Evolutionary conservation across 1,140 invertebrate genomes (phyloP), one percentile per base, ranked within the genome.

Genomic region (Aphaenogaster rudis): DNA sequence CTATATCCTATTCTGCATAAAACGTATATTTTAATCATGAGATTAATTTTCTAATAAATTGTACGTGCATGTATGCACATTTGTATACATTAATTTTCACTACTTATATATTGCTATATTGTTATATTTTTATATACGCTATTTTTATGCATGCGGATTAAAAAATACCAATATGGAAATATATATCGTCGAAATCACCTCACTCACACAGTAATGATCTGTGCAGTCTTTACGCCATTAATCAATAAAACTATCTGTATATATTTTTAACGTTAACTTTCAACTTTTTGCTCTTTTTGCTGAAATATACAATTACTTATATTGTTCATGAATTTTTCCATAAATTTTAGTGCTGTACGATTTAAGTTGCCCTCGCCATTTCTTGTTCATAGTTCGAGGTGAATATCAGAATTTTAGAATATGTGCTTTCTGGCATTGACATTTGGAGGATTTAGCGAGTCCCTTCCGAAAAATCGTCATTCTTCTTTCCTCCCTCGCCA

Each of bases 21-120:
- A 61, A 76, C 28, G 13, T 48, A 36, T 84, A 36, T 84, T 69
- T 84, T 84, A 61, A 81, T 57, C 33, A 48, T 13, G 3, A 50
- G 45, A 84, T 50, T 84, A 84, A 84, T 84, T 33, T 71, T 50
- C 0, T 17, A 50, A 59, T 48, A 82, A 74, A 84, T 76, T 84
- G 48, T 11, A 74, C 13, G 52, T 59, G 15, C n/a, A 36, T 48
- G 28, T 28, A 28, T 21, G 21, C 21, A 21, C 21, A 21, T 28
- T 28, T 28, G 28, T 28, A 28, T 28, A 28, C 17, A 7, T 74
- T 42, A 57, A 28, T 42, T n/a, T 64, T 66, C 13, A 4, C 28
- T 28, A 28, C 28, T 28, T 28, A 28, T 28, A 28, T 28, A 28
- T 28, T 28, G 28, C 28, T 28, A 28, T 28, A 28, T 28, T 28